Evolutionary conservation across 2,797 vertebrate genomes (phyloP).

Genomic region (Hyperoplus lanceolatus): DNA sequence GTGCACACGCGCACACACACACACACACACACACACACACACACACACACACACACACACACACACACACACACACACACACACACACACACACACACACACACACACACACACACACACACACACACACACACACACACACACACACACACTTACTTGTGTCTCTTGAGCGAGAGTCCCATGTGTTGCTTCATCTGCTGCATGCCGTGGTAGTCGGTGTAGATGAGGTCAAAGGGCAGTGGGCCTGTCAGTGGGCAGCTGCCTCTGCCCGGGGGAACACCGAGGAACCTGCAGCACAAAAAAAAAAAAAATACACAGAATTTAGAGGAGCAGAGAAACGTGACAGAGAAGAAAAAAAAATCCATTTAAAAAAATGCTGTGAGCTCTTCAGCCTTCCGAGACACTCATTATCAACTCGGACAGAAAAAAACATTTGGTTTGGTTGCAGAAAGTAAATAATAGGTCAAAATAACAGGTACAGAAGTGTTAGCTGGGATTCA

Average conservation of each 20-base stretch:
- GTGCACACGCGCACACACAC: background rate
- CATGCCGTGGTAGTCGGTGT: constrained; percentile 97
- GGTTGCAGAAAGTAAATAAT: background rate
- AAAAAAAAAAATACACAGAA: constrained; percentile 22
- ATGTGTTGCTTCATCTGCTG: constrained; percentile 99
- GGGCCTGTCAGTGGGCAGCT: constrained; percentile 94
- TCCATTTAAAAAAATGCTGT: background rate
- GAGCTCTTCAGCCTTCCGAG: constrained; percentile 1
- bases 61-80: background rate
- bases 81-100: background rate
- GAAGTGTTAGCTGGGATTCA: constrained; percentile 1
- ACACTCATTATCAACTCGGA: constrained; percentile 49
- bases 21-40: constrained; percentile 16
- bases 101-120: constrained; percentile 18
- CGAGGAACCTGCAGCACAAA: constrained; percentile 89
- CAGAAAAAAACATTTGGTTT: constrained; percentile 37
- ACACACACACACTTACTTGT: constrained; percentile 87
- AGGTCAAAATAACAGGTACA: constrained; percentile 6
- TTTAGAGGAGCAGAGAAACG: constrained; percentile 34
- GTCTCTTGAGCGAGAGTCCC: constrained; percentile 96
- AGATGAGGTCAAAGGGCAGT: constrained; percentile 96
- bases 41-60: constrained; percentile 6
- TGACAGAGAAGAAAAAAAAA: background rate
- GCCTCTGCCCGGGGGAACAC: constrained; percentile 96
- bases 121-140: background rate